phyloP scores from a whole-genome alignment of 2,797 vertebrate species.

The Parauchenoglanis punctatus region DNA sequence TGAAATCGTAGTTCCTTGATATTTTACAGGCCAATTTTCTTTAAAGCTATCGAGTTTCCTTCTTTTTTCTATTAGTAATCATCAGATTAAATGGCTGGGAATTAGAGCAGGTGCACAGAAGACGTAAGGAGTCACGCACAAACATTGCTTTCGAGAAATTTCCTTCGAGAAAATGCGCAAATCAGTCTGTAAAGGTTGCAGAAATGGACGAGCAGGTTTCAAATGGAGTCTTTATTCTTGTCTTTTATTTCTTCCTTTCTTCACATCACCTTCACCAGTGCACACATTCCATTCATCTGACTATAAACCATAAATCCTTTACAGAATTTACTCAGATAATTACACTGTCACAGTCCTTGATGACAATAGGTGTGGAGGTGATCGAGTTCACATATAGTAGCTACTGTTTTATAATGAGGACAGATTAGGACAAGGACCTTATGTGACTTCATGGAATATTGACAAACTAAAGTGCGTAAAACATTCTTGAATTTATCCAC shows the following conservation, averaged over 20 bases:
- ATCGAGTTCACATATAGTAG: neutral
- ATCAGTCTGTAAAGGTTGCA: neutral
- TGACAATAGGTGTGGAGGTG: neutral
- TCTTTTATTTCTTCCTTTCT: neutral
- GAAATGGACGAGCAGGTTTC: neutral
- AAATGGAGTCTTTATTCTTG: neutral
- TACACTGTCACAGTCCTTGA: neutral
- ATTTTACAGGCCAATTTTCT: neutral
- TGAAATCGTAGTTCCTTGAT: slow-evolving; percentile 3
- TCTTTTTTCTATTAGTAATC: neutral
- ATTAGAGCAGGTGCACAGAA: neutral
- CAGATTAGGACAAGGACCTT: neutral
- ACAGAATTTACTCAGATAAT: neutral
- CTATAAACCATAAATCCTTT: neutral
- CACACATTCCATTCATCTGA: neutral
- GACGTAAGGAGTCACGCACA: neutral
- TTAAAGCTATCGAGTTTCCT: neutral
- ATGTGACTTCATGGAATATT: neutral
- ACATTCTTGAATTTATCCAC: neutral
- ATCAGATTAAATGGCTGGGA: slow-evolving; percentile 10
- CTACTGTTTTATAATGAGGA: neutral
- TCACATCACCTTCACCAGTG: neutral
- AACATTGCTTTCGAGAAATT: neutral
- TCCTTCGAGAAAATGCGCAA: neutral
- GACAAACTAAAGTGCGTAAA: neutral